Conservation (phyloP, 2,113 vertebrate species). For the Chloropsis cyanopogon region DNA sequence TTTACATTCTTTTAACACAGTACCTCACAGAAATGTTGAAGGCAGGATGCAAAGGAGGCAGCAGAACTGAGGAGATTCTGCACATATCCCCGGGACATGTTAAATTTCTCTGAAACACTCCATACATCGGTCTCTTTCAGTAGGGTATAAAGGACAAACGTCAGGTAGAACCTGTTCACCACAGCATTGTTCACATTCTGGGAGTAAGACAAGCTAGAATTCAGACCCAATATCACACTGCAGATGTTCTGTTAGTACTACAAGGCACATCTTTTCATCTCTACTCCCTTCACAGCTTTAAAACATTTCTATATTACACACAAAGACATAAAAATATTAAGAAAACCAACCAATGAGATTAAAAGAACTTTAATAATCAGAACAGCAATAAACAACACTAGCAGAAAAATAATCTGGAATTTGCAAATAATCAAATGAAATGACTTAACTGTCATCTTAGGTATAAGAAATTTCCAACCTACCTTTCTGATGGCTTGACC, state of each 20-base stretch:
- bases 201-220: conserved; percentile 23
- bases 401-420: not conserved
- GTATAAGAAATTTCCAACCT: not conserved
- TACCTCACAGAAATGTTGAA: conserved; percentile 95
- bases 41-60: conserved; percentile 87
- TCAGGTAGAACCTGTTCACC: conserved; percentile 84
- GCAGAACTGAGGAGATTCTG: conserved; percentile 86
- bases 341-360: not conserved
- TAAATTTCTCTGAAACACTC: conserved; percentile 86
- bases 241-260: not conserved
- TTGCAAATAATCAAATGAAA: not conserved
- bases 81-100: conserved; percentile 85
- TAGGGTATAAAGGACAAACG: conserved; percentile 83
- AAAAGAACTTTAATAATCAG: not conserved
- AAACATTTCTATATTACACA: not conserved
- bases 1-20: not conserved
- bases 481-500: conserved; percentile 91
- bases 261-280: not conserved
- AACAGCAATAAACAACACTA: not conserved
- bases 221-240: not conserved
- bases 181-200: conserved; percentile 77
- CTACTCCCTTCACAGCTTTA: not conserved
- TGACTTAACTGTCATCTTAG: not conserved
- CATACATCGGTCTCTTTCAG: conserved; percentile 89
- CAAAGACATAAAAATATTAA: not conserved